Percentiles rank a stretch among this genome's conserved stretches.
Evolutionary conservation across 2,113 vertebrate genomes (phyloP).

Genomic region (Grallaria varia): DNA sequence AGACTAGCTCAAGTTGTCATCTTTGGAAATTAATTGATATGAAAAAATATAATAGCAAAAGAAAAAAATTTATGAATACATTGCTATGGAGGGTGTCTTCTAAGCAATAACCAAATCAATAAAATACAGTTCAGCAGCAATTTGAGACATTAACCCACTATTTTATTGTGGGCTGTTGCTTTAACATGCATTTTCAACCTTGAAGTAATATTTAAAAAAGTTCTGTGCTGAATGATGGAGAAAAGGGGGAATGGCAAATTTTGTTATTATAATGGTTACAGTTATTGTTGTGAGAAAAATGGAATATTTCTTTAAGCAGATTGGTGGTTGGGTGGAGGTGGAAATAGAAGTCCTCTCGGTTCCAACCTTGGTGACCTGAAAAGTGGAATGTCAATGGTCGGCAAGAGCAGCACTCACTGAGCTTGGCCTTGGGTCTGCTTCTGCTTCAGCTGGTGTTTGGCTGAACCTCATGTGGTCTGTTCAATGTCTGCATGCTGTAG

Average conservation of each 20-base stretch:
- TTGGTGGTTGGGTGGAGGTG: not conserved
- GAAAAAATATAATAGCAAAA: constrained; percentile 20
- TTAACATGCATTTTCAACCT: not conserved
- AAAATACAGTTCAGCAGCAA: not conserved
- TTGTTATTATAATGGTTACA: not conserved
- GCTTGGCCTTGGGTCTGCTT: not conserved
- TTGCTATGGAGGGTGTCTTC: not conserved
- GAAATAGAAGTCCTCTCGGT: not conserved
- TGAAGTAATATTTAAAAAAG: not conserved
- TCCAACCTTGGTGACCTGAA: not conserved
- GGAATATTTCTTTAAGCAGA: not conserved
- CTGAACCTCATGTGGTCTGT: not conserved
- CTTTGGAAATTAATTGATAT: constrained; percentile 42
- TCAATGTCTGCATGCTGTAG: fast-evolving
- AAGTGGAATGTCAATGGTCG: fast-evolving
- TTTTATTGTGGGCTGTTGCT: not conserved
- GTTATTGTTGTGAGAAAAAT: not conserved
- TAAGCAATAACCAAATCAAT: not conserved
- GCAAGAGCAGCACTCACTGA: not conserved
- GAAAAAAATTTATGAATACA: not conserved
- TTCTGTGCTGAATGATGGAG: not conserved
- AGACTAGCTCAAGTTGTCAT: constrained; percentile 20
- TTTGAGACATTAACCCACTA: not conserved
- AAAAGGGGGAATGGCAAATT: not conserved
- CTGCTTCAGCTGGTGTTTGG: not conserved